Percentiles rank a stretch among this genome's conserved stretches.
Conservation (phyloP, 2,888 invertebrate species). For the Carabus problematicus region DNA sequence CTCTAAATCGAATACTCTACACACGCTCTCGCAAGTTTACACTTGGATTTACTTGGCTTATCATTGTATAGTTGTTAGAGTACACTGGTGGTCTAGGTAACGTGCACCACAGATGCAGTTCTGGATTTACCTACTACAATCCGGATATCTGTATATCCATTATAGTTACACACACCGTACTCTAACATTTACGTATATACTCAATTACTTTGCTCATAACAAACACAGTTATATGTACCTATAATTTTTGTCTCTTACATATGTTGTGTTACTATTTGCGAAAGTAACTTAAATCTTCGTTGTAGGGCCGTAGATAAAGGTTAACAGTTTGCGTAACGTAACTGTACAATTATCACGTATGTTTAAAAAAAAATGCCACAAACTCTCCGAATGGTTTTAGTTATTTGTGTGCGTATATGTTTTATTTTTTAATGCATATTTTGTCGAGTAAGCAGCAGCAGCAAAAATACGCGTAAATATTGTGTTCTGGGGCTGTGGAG, state of each 20-base stretch:
- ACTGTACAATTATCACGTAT: conserved; percentile 9
- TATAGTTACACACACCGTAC: neutral
- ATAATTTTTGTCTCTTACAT: too few relatives aligned
- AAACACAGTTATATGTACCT: neutral
- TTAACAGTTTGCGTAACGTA: neutral
- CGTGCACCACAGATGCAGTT: neutral
- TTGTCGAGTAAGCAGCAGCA: conserved; percentile 15
- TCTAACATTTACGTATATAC: neutral
- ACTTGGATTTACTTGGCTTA: conserved; percentile 9
- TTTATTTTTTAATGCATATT: neutral
- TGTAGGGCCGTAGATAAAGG: too few relatives aligned
- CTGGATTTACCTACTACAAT: too few relatives aligned
- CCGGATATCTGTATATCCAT: neutral
- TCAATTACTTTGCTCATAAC: neutral
- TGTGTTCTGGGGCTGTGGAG: neutral
- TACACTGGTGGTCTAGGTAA: conserved; percentile 1
- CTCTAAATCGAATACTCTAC: too few relatives aligned
- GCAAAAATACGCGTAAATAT: conserved; percentile 4
- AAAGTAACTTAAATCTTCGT: too few relatives aligned
- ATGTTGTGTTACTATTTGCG: too few relatives aligned
- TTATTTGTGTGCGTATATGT: conserved; percentile 4
- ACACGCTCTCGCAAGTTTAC: conserved; percentile 1
- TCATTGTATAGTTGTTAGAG: conserved; percentile 5
- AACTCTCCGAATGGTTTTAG: neutral
- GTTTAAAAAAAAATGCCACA: neutral